Conservation (phyloP, 1,140 invertebrate species). For the Hormaphis cornu region DNA sequence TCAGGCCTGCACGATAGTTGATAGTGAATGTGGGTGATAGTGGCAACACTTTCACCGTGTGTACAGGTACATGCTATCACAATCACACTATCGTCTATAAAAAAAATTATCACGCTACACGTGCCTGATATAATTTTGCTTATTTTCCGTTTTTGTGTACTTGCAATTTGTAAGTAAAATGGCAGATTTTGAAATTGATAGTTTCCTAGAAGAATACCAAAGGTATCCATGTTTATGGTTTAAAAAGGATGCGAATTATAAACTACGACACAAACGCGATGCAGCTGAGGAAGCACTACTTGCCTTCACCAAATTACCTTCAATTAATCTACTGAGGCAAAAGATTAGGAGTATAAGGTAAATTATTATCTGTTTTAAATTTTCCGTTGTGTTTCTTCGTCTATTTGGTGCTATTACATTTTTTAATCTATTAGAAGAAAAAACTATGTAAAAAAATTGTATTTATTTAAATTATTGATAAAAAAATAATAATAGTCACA, state of each 20-base stretch:
- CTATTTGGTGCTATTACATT: too few relatives aligned
- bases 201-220: not conserved
- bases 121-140: too few relatives aligned
- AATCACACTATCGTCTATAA: not conserved
- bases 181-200: not conserved
- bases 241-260: not conserved
- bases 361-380: not conserved
- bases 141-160: not conserved
- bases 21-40: not conserved
- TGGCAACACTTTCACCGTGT: not conserved
- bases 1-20: not conserved
- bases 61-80: not conserved
- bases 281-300: not conserved
- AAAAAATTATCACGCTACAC: too few relatives aligned
- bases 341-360: constrained; percentile 2
- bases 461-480: too few relatives aligned
- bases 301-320: not conserved
- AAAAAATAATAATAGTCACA: too few relatives aligned
- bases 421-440: too few relatives aligned
- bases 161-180: not conserved
- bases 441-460: too few relatives aligned
- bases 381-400: too few relatives aligned
- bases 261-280: not conserved
- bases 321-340: not conserved
- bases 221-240: not conserved